A percentile compares a stretch with the other conserved stretches of the same genome.
phyloP scores from a whole-genome alignment of 2,113 vertebrate species.

The Erythrocercus mccallii region DNA sequence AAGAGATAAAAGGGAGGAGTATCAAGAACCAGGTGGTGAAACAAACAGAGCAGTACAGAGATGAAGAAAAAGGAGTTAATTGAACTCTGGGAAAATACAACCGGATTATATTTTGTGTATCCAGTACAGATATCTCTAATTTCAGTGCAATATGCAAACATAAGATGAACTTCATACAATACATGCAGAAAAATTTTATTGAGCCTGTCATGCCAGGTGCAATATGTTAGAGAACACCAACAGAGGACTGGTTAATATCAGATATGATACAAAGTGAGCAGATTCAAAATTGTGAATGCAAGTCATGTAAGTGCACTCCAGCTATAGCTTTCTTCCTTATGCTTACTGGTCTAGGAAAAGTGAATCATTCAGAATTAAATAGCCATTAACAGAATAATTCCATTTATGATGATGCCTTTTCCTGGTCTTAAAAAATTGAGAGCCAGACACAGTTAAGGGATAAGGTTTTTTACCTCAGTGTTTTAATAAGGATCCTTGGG shows the following conservation, averaged over 20 bases:
- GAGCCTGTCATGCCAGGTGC: neutral
- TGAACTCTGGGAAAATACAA: neutral
- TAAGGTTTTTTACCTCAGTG: neutral
- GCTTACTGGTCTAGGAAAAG: neutral
- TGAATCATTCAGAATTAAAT: neutral
- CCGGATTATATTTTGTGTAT: neutral
- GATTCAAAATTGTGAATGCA: neutral
- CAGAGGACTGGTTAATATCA: neutral
- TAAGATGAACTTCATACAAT: neutral
- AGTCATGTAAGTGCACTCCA: neutral
- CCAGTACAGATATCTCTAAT: neutral
- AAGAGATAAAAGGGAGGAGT: neutral
- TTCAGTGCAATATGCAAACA: neutral
- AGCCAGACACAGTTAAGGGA: neutral
- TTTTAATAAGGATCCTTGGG: neutral
- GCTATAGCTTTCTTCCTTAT: neutral
- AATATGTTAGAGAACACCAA: neutral
- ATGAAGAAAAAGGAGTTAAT: neutral
- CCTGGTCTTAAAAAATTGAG: neutral
- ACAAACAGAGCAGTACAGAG: neutral
- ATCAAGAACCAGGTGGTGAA: neutral
- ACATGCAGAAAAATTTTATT: neutral
- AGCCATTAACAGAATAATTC: neutral
- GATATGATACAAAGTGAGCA: neutral
- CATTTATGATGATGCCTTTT: neutral